A percentile compares a stretch with the other conserved stretches of the same genome.
Conservation (phyloP, 2,113 vertebrate genomes). For the Sapajus apella region DNA sequence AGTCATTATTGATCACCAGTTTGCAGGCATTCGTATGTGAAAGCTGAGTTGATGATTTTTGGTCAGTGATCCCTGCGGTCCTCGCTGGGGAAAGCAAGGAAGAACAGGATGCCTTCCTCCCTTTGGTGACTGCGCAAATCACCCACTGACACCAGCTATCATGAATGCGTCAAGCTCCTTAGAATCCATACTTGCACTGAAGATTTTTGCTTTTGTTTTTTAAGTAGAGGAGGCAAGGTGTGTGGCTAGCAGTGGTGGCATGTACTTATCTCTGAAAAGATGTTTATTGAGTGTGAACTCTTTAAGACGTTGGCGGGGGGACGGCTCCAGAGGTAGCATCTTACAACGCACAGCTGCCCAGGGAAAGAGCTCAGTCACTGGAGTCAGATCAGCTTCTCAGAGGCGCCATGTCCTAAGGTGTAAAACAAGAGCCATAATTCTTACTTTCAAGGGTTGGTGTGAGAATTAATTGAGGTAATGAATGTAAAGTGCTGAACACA, state of each 20-base stretch:
- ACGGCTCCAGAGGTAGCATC: not conserved
- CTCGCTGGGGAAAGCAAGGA: not conserved
- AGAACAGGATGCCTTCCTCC: not conserved
- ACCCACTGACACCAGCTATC: not conserved
- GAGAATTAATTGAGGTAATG: constrained; percentile 37
- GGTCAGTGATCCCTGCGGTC: not conserved
- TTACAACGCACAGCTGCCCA: too few species aligned
- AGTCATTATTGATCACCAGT: not conserved
- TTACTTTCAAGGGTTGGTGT: not conserved
- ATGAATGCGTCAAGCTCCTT: rapidly evolving
- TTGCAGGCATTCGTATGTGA: not conserved
- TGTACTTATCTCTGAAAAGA: not conserved
- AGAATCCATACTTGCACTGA: not conserved
- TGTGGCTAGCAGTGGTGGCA: not conserved
- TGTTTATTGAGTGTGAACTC: not conserved
- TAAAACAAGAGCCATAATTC: not conserved
- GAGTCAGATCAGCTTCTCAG: not conserved
- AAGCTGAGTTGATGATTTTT: not conserved
- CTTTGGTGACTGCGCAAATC: rapidly evolving
- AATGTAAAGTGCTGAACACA: not conserved
- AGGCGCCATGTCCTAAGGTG: not conserved
- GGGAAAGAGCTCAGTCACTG: not conserved
- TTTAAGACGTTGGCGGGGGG: not conserved
- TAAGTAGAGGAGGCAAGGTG: not conserved
- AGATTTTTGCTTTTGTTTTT: not conserved